Conservation (phyloP, 2,888 invertebrate genomes). For the Dorcus parallelipipedus region DNA sequence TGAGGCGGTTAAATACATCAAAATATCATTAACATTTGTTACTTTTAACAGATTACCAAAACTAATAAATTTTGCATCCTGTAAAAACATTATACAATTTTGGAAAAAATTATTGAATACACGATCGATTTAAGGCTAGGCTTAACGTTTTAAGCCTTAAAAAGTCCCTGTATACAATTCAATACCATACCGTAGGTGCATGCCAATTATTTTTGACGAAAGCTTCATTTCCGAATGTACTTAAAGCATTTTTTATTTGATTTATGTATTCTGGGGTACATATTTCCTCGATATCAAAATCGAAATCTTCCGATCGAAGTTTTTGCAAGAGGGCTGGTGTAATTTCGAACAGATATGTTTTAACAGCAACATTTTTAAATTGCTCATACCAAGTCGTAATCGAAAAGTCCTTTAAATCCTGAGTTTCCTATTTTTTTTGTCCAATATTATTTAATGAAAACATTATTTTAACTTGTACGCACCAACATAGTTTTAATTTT, state of each 20-base stretch:
- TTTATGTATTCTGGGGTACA: conserved; percentile 27
- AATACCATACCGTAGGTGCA: conserved; percentile 36
- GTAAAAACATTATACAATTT: conserved; percentile 13
- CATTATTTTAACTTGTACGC: too few species aligned
- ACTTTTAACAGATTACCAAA: conserved; percentile 41
- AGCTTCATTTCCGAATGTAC: conserved; percentile 32
- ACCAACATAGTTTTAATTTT: too few species aligned
- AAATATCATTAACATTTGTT: conserved; percentile 37
- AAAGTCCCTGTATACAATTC: neutral
- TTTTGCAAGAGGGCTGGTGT: conserved; percentile 33
- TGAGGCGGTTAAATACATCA: conserved; percentile 39
- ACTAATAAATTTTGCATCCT: conserved; percentile 45
- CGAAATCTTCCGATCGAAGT: conserved; percentile 28
- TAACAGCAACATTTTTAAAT: conserved; percentile 36
- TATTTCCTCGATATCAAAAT: conserved; percentile 27
- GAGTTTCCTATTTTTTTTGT: conserved; percentile 33
- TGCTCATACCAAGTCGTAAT: conserved; percentile 39
- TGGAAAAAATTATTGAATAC: neutral
- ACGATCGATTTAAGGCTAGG: too few species aligned
- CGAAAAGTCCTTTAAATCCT: conserved; percentile 42
- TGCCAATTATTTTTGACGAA: conserved; percentile 48
- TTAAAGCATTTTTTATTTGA: conserved; percentile 37
- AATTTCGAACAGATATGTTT: conserved; percentile 38
- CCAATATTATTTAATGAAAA: conserved; percentile 20
- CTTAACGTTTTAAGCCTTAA: too few species aligned